Evolutionary conservation across 2,888 invertebrate genomes (phyloP), one percentile per base, ranked within the genome.

Genomic region (Esperia sulphurella): DNA sequence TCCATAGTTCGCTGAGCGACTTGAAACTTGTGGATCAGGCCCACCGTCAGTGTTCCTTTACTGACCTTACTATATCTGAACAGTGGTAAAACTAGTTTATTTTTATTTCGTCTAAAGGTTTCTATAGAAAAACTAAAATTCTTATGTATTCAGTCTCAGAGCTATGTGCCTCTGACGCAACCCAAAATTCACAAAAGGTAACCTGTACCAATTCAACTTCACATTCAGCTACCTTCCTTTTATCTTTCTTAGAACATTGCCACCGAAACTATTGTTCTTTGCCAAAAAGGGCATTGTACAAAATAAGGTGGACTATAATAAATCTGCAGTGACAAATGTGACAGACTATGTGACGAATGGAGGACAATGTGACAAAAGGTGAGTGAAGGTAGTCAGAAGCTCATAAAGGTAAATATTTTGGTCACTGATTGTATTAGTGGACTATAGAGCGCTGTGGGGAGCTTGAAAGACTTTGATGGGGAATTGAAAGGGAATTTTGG

Each of bases 391-490:
- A 21, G 2, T 56, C 52, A 54, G 57, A 47, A 38, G 46, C 31
- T 52, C 49, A 59, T 66, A 59, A 65, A 68, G 62, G 80, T 83
- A 79, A 83, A 83, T 83, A 82, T 83, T 83, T 83, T 83, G 83
- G 83, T 77, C 58, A 50, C 44, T 53, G 48, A 67, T 80, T 79
- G 76, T 78, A 44, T 45, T 14, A 14, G 12, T 41, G 41, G n/a
- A 38, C 14, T 8, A 55, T 59, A 48, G 30, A 42, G 30, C 60
- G 29, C 66, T 46, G 55, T 56, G 54, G 67, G 67, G 54, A 48
- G 56, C 50, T 53, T 52, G 29, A 6, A 28, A 8, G 12, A 21
- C 28, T 14, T 30, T 41, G 10, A 14, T 40, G 14, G 3, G 3
- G 5, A 14, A 5, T 40, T 14, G 3, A 28, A 12, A 41, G 8